Conservation (phyloP, 2,888 invertebrate genomes). For the Norana najaformis region DNA sequence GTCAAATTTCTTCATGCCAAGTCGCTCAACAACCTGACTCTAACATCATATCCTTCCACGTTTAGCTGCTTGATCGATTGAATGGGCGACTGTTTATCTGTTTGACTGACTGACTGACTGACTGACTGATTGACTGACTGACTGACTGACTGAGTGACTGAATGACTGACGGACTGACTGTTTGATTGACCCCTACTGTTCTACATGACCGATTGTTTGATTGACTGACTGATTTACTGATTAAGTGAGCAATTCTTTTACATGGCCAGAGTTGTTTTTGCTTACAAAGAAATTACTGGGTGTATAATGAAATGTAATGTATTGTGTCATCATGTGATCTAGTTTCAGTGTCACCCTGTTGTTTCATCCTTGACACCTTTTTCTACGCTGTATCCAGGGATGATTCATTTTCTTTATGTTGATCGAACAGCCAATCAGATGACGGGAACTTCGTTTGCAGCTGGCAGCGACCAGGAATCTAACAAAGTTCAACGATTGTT, state of each 20-base stretch:
- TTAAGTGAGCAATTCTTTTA: neutral
- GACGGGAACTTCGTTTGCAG: neutral
- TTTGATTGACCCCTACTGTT: neutral
- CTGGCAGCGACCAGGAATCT: neutral
- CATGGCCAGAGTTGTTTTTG: neutral
- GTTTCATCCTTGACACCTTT: neutral
- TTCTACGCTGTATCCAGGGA: neutral
- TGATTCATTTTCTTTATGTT: conserved; percentile 15
- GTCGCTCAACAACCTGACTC: conserved; percentile 18
- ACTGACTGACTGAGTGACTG: neutral
- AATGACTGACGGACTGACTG: neutral
- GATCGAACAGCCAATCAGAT: conserved; percentile 14
- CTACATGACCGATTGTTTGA: neutral
- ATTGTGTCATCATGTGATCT: neutral
- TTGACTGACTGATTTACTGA: neutral
- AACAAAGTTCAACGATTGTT: neutral
- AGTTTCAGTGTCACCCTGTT: neutral
- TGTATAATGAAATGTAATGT: neutral
- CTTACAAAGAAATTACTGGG: no score
- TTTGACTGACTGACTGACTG: neutral
- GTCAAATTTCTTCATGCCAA: neutral
- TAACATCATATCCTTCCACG: conserved; percentile 16
- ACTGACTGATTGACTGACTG: no score
- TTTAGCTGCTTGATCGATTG: no score
- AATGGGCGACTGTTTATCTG: no score